Percentiles rank a stretch among this genome's conserved stretches.
phyloP scores from a whole-genome alignment of 2,797 vertebrate species.

The Amblyopsis hoosieri region DNA sequence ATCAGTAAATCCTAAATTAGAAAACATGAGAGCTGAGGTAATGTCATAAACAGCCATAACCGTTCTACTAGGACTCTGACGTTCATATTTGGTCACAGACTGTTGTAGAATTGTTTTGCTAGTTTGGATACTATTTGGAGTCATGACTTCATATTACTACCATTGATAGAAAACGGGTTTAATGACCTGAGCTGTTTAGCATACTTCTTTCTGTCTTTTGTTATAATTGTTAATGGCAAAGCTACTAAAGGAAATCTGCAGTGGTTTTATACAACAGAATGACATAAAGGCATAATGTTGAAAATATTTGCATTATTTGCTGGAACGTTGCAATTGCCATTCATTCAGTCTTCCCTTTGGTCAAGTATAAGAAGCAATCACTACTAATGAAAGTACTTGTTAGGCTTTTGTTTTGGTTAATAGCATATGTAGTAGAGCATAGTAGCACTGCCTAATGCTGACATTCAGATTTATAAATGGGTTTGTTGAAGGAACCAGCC shows the following conservation, averaged over 20 bases:
- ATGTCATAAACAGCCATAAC: slow-evolving; percentile 56
- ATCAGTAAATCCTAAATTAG: slow-evolving; percentile 62
- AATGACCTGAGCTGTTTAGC: slow-evolving; percentile 27
- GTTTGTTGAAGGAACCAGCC: slow-evolving; percentile 69
- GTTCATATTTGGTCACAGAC: slow-evolving; percentile 75
- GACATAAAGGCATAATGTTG: slow-evolving; percentile 25
- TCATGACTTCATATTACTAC: slow-evolving; percentile 42
- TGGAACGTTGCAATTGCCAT: slow-evolving; percentile 46
- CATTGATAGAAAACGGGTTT: slow-evolving; percentile 29
- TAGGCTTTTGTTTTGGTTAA: slow-evolving; percentile 63
- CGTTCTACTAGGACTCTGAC: slow-evolving; percentile 57
- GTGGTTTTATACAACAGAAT: slow-evolving; percentile 36
- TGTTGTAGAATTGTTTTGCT: slow-evolving; percentile 54
- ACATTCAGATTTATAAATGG: slow-evolving; percentile 79
- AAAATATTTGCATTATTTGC: slow-evolving; percentile 35
- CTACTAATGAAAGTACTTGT: slow-evolving; percentile 67
- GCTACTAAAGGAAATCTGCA: background rate
- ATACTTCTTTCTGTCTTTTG: slow-evolving; percentile 29
- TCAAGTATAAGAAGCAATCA: slow-evolving; percentile 59
- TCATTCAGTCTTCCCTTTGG: slow-evolving; percentile 40
- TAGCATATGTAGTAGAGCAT: slow-evolving; percentile 55
- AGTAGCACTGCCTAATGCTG: slow-evolving; percentile 63
- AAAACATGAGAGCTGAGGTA: slow-evolving; percentile 57
- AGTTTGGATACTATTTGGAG: slow-evolving; percentile 56
- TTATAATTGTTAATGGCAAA: slow-evolving; percentile 34